Conservation (phyloP, 2,113 vertebrate genomes). For the Numenius arquata region DNA sequence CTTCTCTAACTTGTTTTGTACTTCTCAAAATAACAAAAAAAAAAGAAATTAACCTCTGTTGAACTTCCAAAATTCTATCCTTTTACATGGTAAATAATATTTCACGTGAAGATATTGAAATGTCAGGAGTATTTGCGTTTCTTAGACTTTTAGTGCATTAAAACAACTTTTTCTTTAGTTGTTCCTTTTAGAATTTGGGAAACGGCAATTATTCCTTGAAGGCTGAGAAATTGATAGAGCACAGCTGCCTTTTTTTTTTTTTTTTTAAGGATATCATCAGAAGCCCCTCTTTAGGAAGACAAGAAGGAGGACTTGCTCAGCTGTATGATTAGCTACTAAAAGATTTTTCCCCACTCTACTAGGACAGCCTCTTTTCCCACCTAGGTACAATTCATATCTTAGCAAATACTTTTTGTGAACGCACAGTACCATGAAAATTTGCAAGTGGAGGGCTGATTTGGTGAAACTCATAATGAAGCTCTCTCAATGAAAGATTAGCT, state of each 20-base stretch:
- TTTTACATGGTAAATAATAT: background rate
- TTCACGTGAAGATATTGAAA: background rate
- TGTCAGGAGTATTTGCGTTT: background rate
- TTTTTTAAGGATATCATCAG: background rate
- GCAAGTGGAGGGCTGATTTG: background rate
- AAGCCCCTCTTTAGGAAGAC: background rate
- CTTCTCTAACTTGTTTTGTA: background rate
- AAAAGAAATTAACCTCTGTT: background rate
- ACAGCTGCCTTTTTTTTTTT: background rate
- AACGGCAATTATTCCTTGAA: background rate
- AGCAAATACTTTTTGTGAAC: background rate
- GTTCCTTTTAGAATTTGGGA: background rate
- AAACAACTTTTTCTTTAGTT: background rate
- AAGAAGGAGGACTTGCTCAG: background rate
- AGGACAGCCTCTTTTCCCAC: background rate
- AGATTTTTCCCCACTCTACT: background rate
- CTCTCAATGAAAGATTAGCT: background rate
- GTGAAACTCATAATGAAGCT: background rate
- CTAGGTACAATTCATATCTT: background rate
- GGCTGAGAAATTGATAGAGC: background rate
- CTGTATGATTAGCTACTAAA: background rate
- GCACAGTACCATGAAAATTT: background rate
- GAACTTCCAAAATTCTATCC: background rate
- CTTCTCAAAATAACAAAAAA: background rate
- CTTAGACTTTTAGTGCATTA: background rate